Evolutionary conservation across 2,888 invertebrate species (phyloP).

Genomic region (Anoplius nigerrimus): DNA sequence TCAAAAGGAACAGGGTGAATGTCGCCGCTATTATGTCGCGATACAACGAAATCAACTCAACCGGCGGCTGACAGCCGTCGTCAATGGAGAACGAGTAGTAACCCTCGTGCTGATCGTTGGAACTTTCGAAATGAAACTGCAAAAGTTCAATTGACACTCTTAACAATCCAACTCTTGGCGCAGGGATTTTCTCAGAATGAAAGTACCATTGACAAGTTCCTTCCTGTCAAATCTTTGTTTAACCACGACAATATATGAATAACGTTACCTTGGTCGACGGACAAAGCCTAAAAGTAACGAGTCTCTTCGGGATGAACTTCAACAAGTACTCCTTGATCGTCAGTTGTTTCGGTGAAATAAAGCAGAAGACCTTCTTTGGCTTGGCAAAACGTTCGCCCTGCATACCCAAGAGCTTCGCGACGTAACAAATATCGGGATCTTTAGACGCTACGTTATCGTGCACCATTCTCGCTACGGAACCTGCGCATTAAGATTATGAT

Average conservation of each 20-base stretch:
- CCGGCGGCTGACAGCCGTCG: constrained; percentile 92
- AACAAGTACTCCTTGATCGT: constrained; percentile 95
- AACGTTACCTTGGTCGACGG: constrained; percentile 90
- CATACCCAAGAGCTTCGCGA: constrained; percentile 83
- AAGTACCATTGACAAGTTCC: too few species aligned
- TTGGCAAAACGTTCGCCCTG: constrained; percentile 81
- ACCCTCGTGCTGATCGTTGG: constrained; percentile 78
- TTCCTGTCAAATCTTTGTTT: neutral
- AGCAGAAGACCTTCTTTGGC: constrained; percentile 91
- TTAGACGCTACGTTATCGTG: constrained; percentile 91
- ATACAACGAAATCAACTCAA: constrained; percentile 88
- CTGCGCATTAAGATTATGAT: constrained; percentile 71
- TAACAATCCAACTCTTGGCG: too few species aligned
- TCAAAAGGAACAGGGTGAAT: constrained; percentile 91
- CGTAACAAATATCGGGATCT: constrained; percentile 91
- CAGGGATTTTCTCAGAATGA: too few species aligned
- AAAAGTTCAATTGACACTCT: constrained; percentile 20
- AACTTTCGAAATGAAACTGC: constrained; percentile 81
- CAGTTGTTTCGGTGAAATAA: constrained; percentile 93
- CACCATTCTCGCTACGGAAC: constrained; percentile 87
- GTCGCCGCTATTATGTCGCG: constrained; percentile 94
- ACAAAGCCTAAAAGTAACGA: constrained; percentile 93
- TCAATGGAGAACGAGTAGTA: constrained; percentile 86
- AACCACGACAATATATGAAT: neutral
- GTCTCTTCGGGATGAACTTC: constrained; percentile 93